Base-by-base conservation (phyloP, 2,797 vertebrate genomes). In the Acipenser transmontanus region DNA sequence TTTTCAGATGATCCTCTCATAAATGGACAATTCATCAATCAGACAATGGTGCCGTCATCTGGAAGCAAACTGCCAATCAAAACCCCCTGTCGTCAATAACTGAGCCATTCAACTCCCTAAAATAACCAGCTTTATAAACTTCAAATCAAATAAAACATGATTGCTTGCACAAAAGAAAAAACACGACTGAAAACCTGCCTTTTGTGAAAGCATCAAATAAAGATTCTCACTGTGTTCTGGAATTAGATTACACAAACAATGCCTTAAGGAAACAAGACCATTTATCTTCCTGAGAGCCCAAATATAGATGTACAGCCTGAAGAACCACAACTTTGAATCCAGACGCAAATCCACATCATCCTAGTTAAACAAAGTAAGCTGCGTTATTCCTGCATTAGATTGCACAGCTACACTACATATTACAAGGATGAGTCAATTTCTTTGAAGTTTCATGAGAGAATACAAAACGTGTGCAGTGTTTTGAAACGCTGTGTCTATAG, bases 311-410 rank as follows among this genome's bases (percentile, higher is more conserved):
- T 75, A 77, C 78, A 20, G 74, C 69, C 34, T 72, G 77, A 71
- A 14, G 20, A 34, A 70, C 68, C 68, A 68, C 57, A 66, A n/a
- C 68, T 69, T 12, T 71, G 63, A 66, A 70, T 13, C 11, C 52
- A 54, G 56, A 65, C 34, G 54, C 61, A 75, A 84, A 85, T 84
- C 82, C 82, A 69, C 77, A 78, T 79, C 76, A 81, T 84, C 81
- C 85, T 76, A 65, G 78, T 86, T 82, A 87, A 88, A 86, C 71
- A 86, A 75, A 84, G 77, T 69, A 71, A 72, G 77, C 69, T 5
- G 56, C 68, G 74, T 81, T 81, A 72, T 84, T 85, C 79, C 74
- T 67, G 75, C 78, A 81, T 82, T 80, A 80, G 66, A 74, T 77
- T 76, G 78, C 75, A 68, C 51, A 60, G 71, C 70, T 82, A 78